phyloP scores from a whole-genome alignment of 1,140 invertebrate genomes.

The Drosophila kurseongensis region DNA sequence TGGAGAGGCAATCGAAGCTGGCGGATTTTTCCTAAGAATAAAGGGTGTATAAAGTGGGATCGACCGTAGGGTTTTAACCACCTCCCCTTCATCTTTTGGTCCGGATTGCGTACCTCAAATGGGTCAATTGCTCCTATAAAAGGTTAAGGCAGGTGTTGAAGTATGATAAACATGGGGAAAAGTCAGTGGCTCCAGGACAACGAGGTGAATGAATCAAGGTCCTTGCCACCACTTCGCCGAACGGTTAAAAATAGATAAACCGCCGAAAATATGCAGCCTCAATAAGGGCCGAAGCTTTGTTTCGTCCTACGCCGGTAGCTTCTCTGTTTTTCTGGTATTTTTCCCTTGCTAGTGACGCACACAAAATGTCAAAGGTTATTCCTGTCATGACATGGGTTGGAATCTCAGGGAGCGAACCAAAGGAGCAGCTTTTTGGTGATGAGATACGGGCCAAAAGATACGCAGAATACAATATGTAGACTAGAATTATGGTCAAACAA shows the following conservation, averaged over 20 bases:
- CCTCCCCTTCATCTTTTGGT: no score
- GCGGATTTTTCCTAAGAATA: neutral
- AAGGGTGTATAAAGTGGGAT: no score
- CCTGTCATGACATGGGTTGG: slow-evolving; percentile 23
- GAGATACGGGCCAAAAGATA: slow-evolving; percentile 5
- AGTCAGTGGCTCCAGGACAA: neutral
- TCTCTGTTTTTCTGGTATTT: neutral
- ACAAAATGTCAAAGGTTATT: slow-evolving; percentile 65
- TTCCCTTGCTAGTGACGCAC: slow-evolving; percentile 30
- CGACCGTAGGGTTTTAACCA: no score
- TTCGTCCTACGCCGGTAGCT: no score
- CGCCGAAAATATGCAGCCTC: slow-evolving; percentile 52
- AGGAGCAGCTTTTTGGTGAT: neutral
- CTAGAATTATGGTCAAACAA: slow-evolving; percentile 43
- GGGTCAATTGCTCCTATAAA: slow-evolving; percentile 53
- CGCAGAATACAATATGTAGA: slow-evolving; percentile 9
- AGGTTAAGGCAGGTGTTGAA: neutral
- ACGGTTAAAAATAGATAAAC: slow-evolving; percentile 53
- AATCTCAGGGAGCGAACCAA: neutral
- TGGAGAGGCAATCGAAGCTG: neutral
- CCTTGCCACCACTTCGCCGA: slow-evolving; percentile 5
- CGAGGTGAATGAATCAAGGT: slow-evolving; percentile 11
- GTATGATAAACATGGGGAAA: neutral
- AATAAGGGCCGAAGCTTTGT: slow-evolving; percentile 1
- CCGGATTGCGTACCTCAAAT: slow-evolving; percentile 40